Evolutionary conservation across 2,797 vertebrate species (phyloP).

Genomic region (Spheniscus humboldti): DNA sequence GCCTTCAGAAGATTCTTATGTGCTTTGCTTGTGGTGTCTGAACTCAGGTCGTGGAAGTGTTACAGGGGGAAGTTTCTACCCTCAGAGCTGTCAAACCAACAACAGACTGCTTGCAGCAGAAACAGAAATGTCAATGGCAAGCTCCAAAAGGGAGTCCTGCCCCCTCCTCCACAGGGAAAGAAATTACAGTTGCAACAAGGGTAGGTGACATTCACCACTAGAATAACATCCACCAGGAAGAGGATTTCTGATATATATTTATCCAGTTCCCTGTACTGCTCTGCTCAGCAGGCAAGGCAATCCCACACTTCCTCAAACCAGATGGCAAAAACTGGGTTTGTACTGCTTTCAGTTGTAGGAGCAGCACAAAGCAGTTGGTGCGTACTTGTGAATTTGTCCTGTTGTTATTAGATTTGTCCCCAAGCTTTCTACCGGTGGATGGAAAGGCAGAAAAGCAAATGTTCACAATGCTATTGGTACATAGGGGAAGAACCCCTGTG

Average conservation of each 20-base stretch:
- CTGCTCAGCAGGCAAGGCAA: not conserved
- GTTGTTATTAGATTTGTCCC: not conserved
- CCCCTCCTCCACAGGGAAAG: not conserved
- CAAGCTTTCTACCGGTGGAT: not conserved
- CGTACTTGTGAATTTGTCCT: not conserved
- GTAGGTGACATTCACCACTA: not conserved
- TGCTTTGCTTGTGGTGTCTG: not conserved
- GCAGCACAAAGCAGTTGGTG: not conserved
- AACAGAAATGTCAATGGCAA: not conserved
- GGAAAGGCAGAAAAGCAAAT: not conserved
- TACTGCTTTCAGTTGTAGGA: not conserved
- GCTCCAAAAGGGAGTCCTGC: not conserved
- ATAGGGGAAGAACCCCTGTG: not conserved
- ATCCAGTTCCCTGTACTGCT: not conserved
- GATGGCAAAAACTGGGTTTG: constrained; percentile 9
- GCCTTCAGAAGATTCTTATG: not conserved
- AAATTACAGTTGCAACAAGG: not conserved
- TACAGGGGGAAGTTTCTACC: not conserved
- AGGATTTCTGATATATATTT: not conserved
- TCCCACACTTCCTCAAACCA: constrained; percentile 17
- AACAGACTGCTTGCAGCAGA: not conserved
- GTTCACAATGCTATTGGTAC: not conserved
- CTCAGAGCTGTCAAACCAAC: not conserved
- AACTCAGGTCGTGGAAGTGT: not conserved
- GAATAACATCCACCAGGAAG: not conserved